Evolutionary conservation across 1,140 invertebrate species (phyloP).

Genomic region (Drosophila eugracilis): DNA sequence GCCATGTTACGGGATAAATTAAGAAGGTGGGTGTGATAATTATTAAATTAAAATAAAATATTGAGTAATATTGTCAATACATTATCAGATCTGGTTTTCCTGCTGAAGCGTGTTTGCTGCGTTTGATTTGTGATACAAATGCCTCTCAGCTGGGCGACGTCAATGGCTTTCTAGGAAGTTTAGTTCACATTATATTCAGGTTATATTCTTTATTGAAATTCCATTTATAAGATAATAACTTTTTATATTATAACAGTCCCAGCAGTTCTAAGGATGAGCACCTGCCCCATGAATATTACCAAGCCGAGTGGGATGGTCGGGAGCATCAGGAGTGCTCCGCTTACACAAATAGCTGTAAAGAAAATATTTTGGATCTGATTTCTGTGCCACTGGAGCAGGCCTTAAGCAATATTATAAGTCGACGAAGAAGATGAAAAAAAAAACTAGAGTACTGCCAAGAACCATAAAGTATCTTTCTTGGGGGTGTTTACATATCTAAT

Average conservation of each 20-base stretch:
- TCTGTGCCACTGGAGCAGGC: slow-evolving; percentile 66
- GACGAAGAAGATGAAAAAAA: slow-evolving; percentile 66
- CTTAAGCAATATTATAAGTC: slow-evolving; percentile 39
- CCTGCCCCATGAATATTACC: slow-evolving; percentile 85
- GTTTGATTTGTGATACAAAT: slow-evolving; percentile 78
- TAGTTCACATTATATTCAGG: slow-evolving; percentile 76
- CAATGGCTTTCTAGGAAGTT: slow-evolving; percentile 72
- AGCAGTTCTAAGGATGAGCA: slow-evolving; percentile 86
- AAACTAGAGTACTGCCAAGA: slow-evolving; percentile 47
- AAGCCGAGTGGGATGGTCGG: slow-evolving; percentile 85
- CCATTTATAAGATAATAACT: accelerated
- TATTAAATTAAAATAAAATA: background rate
- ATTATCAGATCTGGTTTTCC: slow-evolving; percentile 58
- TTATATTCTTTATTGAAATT: background rate
- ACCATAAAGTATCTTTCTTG: slow-evolving; percentile 10
- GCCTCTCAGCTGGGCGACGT: slow-evolving; percentile 65
- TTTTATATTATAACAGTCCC: slow-evolving; percentile 80
- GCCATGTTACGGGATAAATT: slow-evolving; percentile 68
- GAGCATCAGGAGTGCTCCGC: slow-evolving; percentile 70
- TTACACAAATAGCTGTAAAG: slow-evolving; percentile 75
- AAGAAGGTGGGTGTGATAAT: slow-evolving; percentile 37
- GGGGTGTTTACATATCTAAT: slow-evolving; percentile 35
- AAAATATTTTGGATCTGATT: slow-evolving; percentile 72
- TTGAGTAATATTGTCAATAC: background rate
- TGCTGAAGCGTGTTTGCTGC: slow-evolving; percentile 64